A percentile compares a stretch with the other conserved stretches of the same genome.
Conservation (phyloP, 2,888 invertebrate species). For the Eupithecia insigniata region DNA sequence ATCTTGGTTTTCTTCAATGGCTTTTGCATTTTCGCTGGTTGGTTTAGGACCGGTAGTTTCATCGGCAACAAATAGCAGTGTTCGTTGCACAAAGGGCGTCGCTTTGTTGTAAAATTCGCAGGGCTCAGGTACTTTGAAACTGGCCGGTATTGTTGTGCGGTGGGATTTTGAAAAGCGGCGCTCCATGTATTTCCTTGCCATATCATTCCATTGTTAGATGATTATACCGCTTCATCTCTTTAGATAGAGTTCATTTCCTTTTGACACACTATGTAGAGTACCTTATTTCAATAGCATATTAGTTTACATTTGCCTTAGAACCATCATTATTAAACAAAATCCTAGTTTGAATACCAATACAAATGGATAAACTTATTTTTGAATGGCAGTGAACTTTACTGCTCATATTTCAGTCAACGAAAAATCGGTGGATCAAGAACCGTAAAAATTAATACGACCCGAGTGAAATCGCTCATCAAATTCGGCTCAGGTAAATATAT, state of each 20-base stretch:
- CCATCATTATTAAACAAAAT: not conserved
- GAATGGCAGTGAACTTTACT: not conserved
- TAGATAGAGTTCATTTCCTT: conserved; percentile 19
- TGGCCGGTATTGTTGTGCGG: conserved; percentile 77
- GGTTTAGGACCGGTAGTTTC: conserved; percentile 76
- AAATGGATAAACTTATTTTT: not conserved
- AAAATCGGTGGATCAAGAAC: conserved; percentile 8
- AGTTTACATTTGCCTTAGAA: not conserved
- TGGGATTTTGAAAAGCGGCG: conserved; percentile 77
- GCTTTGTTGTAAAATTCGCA: conserved; percentile 81
- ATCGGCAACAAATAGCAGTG: conserved; percentile 77
- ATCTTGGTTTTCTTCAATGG: conserved; percentile 58
- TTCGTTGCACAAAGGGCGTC: conserved; percentile 80
- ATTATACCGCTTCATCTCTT: not conserved
- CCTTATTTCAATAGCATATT: conserved; percentile 49
- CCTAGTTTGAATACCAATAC: not conserved
- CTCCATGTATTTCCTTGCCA: conserved; percentile 84
- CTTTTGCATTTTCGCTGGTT: conserved; percentile 46
- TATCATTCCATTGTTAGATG: conserved; percentile 60
- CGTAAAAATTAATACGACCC: conserved; percentile 33
- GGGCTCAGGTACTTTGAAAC: conserved; percentile 78
- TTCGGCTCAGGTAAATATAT: conserved; percentile 35
- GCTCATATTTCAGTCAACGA: not conserved
- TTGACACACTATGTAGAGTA: conserved; percentile 12
- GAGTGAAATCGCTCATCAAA: conserved; percentile 35